phyloP scores from a whole-genome alignment of 37 sponge, comb jelly and placozoan genomes.

The Beroe ovata region DNA sequence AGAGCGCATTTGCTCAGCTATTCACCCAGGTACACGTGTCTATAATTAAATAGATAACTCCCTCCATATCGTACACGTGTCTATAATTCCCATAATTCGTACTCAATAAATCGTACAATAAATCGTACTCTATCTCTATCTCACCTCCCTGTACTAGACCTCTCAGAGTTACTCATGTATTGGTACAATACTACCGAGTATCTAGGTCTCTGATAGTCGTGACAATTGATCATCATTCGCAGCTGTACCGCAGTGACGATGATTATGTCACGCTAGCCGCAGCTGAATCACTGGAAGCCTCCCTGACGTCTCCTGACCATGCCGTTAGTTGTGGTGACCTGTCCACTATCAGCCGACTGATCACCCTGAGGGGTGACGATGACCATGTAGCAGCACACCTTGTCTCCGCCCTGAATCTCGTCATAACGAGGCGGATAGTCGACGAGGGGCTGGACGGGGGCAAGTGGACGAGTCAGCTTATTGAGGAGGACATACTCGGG shows the following conservation, averaged over 20 bases:
- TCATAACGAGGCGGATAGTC: neutral
- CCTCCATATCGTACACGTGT: too few relatives aligned
- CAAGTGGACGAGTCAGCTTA: neutral
- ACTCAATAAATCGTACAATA: too few relatives aligned
- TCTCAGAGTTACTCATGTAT: too few relatives aligned
- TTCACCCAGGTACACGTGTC: neutral
- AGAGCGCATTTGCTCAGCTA: neutral
- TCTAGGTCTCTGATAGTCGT: too few relatives aligned
- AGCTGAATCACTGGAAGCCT: neutral
- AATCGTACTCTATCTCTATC: too few relatives aligned
- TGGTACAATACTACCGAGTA: too few relatives aligned
- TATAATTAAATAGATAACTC: too few relatives aligned
- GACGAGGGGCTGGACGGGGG: neutral
- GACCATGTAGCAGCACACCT: neutral
- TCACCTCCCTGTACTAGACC: too few relatives aligned
- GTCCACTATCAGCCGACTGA: neutral
- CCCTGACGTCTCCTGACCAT: neutral
- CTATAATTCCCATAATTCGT: too few relatives aligned
- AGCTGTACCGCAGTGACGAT: slow-evolving; percentile 13
- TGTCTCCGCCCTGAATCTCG: neutral
- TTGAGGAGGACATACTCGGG: neutral
- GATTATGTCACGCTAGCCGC: neutral
- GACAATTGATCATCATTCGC: too few relatives aligned
- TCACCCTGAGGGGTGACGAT: neutral
- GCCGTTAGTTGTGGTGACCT: neutral